Conservation (phyloP, 2,888 invertebrate species). For the Trichopoda pennipes region DNA sequence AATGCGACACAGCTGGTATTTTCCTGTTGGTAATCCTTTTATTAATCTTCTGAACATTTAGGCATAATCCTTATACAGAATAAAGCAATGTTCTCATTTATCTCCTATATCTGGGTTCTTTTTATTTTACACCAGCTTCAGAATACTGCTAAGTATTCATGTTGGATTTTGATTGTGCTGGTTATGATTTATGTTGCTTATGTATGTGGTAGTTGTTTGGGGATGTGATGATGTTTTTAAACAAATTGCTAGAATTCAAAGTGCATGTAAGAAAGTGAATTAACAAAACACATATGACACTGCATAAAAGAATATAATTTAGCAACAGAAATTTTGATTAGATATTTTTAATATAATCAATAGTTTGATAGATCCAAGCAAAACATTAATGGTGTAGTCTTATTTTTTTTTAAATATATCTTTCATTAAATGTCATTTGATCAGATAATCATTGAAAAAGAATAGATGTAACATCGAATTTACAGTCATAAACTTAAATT, state of each 20-base stretch:
- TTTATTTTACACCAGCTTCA: constrained; percentile 3
- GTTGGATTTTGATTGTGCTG: constrained; percentile 9
- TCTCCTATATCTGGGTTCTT: constrained; percentile 3
- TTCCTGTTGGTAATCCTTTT: constrained; percentile 65
- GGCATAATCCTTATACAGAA: constrained; percentile 59
- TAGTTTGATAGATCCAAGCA: too few relatives aligned
- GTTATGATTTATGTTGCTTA: constrained; percentile 8
- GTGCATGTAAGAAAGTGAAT: background rate
- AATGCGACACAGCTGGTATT: constrained; percentile 64
- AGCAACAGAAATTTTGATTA: too few relatives aligned
- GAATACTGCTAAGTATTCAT: background rate
- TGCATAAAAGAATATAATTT: too few relatives aligned
- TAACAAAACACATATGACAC: background rate
- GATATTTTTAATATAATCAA: too few relatives aligned
- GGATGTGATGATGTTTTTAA: constrained; percentile 5
- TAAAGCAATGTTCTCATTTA: constrained; percentile 20
- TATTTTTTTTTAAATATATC: too few relatives aligned
- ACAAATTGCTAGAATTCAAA: background rate
- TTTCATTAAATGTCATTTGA: too few relatives aligned
- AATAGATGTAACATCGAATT: too few relatives aligned
- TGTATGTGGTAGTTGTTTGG: background rate
- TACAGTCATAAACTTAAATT: too few relatives aligned
- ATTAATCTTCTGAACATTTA: constrained; percentile 65
- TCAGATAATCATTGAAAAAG: too few relatives aligned
- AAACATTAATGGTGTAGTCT: too few relatives aligned